Conservation (phyloP, 2,113 vertebrate species). For the Anguilla japonica region DNA sequence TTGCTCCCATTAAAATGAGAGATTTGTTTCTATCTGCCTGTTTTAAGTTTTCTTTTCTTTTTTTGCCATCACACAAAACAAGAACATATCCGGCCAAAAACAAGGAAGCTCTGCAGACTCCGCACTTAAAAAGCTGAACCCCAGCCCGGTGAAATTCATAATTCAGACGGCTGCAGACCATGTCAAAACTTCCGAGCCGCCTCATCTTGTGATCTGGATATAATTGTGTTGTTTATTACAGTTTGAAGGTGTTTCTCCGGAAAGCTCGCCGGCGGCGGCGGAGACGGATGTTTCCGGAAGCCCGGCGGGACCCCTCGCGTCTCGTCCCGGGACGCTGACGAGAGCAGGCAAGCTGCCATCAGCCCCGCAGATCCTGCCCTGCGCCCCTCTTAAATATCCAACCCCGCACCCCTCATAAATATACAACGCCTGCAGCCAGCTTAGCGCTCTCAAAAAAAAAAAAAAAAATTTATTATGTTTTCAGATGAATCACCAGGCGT, state of each 20-base stretch:
- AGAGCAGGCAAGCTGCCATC: background rate
- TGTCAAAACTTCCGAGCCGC: background rate
- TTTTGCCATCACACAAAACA: too few relatives aligned
- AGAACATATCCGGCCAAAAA: background rate
- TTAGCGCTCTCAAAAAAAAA: background rate
- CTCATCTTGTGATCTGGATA: background rate
- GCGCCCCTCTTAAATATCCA: constrained; percentile 16
- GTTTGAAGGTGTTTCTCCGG: background rate
- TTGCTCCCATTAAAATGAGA: background rate
- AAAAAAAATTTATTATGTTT: background rate
- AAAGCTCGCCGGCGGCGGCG: background rate
- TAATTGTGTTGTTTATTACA: constrained; percentile 19
- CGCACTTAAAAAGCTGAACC: background rate
- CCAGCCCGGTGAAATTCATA: background rate
- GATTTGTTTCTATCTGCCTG: too few relatives aligned
- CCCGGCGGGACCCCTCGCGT: background rate
- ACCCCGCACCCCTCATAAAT: constrained; percentile 10
- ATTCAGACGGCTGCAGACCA: background rate
- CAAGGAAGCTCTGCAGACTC: background rate
- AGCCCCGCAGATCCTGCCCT: background rate
- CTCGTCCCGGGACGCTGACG: background rate
- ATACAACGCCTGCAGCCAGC: constrained; percentile 11
- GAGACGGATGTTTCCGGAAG: constrained; percentile 11
- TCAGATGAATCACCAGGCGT: constrained; percentile 12
- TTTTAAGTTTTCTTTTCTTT: too few relatives aligned